phyloP scores from a whole-genome alignment of 1,140 invertebrate species.

The Cylas formicarius region DNA sequence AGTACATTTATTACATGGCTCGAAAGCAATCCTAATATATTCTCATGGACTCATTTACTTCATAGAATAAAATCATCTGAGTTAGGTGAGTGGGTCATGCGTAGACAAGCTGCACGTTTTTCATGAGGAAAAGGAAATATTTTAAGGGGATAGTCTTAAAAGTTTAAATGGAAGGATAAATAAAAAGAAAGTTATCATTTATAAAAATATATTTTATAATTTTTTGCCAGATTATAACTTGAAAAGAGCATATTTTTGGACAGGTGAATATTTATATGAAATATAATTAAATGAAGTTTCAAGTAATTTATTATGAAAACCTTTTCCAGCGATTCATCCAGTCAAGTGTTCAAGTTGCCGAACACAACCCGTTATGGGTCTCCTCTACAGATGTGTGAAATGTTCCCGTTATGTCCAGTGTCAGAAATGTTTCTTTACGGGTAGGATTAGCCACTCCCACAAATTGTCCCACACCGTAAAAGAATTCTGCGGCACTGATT shows the following conservation, averaged over 20 bases:
- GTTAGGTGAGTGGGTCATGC: slow-evolving; percentile 41
- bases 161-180: too few species aligned
- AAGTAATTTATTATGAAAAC: slow-evolving; percentile 11
- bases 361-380: slow-evolving; percentile 46
- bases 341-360: slow-evolving; percentile 49
- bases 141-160: too few species aligned
- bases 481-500: slow-evolving; percentile 54
- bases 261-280: not conserved
- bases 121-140: too few species aligned
- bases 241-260: slow-evolving; percentile 10
- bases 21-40: slow-evolving; percentile 46
- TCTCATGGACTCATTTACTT: slow-evolving; percentile 50
- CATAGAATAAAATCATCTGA: slow-evolving; percentile 48
- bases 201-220: too few species aligned
- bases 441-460: slow-evolving; percentile 58
- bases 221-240: too few species aligned
- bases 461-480: slow-evolving; percentile 65
- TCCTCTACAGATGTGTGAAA: slow-evolving; percentile 61
- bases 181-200: too few species aligned
- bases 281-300: not conserved
- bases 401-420: slow-evolving; percentile 69
- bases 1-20: slow-evolving; percentile 48
- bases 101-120: too few species aligned
- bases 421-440: slow-evolving; percentile 70
- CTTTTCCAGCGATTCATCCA: slow-evolving; percentile 44